Percentiles rank a stretch among this genome's conserved stretches.
Conservation (phyloP, 2,797 vertebrate species). For the Hoplostethus mediterraneus region DNA sequence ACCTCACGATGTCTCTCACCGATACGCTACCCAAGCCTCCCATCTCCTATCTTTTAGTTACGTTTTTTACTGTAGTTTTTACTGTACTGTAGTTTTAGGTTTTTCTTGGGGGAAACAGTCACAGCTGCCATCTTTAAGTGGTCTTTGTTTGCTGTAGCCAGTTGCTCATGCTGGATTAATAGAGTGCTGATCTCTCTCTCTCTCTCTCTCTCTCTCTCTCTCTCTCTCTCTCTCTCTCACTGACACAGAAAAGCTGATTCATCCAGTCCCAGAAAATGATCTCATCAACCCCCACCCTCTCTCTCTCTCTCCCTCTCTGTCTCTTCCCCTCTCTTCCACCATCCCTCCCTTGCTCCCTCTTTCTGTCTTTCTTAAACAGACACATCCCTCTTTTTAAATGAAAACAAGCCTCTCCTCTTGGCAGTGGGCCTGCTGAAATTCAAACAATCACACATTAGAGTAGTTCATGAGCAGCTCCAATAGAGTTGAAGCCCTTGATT, state of each 20-base stretch:
- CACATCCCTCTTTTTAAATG: conserved; percentile 77
- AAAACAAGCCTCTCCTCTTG: conserved; percentile 80
- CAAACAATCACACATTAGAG: conserved; percentile 53
- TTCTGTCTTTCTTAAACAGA: conserved; percentile 65
- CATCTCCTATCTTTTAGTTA: neutral
- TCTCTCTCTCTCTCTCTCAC: conserved; percentile 17
- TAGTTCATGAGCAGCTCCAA: conserved; percentile 10
- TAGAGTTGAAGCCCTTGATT: neutral
- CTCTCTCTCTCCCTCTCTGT: conserved; percentile 30
- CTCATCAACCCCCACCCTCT: conserved; percentile 71
- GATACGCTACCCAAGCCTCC: neutral
- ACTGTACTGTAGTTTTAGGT: neutral
- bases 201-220: conserved; percentile 8
- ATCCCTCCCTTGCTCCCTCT: conserved; percentile 33
- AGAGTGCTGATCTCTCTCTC: conserved; percentile 18
- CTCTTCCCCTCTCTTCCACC: conserved; percentile 27
- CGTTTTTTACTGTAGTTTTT: neutral
- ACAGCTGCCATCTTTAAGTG: conserved; percentile 45
- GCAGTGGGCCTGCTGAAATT: conserved; percentile 55
- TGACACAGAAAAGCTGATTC: conserved; percentile 84
- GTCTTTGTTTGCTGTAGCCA: conserved; percentile 27
- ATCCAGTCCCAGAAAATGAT: conserved; percentile 82
- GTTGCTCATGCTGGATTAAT: conserved; percentile 53
- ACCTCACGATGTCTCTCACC: neutral
- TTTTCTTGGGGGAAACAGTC: neutral